phyloP scores from a whole-genome alignment of 2,797 vertebrate genomes.

The Sebastes iracundus region DNA sequence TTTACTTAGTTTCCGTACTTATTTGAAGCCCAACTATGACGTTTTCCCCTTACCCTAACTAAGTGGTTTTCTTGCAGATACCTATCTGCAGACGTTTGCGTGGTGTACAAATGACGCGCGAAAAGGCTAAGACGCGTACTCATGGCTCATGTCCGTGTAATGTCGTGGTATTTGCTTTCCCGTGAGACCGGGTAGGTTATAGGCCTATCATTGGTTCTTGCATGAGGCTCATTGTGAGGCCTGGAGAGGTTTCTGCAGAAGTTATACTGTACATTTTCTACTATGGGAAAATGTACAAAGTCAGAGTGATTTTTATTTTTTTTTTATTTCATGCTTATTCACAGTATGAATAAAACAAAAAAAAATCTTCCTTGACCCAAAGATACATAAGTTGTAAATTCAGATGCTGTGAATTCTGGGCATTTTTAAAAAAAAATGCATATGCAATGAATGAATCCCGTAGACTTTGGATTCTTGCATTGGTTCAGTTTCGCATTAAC shows the following conservation, averaged over 20 bases:
- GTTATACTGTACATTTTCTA: not conserved
- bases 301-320: not conserved
- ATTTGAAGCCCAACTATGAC: no score
- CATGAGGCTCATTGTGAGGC: not conserved
- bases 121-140: no score
- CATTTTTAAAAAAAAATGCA: not conserved
- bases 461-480: not conserved
- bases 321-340: not conserved
- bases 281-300: not conserved
- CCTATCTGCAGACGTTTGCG: no score
- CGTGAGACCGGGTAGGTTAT: no score
- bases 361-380: not conserved
- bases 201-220: not conserved
- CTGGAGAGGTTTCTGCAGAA: not conserved
- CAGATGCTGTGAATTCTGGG: not conserved
- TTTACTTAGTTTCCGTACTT: no score
- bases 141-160: no score
- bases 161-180: no score
- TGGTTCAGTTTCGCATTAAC: not conserved
- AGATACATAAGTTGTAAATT: not conserved
- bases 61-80: no score
- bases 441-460: not conserved
- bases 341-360: not conserved
- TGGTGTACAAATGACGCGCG: no score
- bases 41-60: no score